These are phyloP conservation scores for Motacilla alba DNA, from an alignment of 2,113 vertebrate species.

Conservation along the genomic window DNA sequence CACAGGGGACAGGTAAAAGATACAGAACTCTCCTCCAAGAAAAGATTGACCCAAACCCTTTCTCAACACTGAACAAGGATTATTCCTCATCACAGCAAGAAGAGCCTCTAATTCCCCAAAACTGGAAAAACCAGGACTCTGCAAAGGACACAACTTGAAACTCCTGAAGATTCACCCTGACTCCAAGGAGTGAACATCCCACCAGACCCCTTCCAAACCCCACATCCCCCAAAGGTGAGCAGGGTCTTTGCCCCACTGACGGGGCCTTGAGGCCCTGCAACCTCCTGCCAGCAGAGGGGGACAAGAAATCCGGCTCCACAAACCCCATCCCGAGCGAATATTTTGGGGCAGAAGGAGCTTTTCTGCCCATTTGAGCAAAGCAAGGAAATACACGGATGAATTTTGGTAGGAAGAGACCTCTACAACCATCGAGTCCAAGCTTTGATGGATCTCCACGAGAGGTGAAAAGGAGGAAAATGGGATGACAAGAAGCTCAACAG, in stretches of 20 bases:
- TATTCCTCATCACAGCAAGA: background rate
- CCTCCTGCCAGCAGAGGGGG: slow-evolving; percentile 53
- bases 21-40: background rate
- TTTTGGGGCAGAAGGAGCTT: background rate
- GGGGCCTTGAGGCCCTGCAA: background rate
- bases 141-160: background rate
- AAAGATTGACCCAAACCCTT: background rate
- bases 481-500: background rate
- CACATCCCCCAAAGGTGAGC: background rate
- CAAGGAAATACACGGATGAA: fast-evolving
- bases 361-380: background rate
- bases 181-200: background rate
- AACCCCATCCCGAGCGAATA: fast-evolving
- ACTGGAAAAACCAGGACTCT: background rate
- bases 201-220: background rate
- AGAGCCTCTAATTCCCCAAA: background rate
- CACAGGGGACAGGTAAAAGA: background rate
- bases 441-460: background rate
- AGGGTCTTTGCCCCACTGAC: background rate
- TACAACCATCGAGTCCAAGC: background rate
- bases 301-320: background rate
- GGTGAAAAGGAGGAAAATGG: background rate
- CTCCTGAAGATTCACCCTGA: background rate
- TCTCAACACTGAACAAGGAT: background rate
- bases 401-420: background rate